These are phyloP conservation scores for Anas acuta DNA, from an alignment of 2,797 vertebrate genomes.

Conservation along the genomic window DNA sequence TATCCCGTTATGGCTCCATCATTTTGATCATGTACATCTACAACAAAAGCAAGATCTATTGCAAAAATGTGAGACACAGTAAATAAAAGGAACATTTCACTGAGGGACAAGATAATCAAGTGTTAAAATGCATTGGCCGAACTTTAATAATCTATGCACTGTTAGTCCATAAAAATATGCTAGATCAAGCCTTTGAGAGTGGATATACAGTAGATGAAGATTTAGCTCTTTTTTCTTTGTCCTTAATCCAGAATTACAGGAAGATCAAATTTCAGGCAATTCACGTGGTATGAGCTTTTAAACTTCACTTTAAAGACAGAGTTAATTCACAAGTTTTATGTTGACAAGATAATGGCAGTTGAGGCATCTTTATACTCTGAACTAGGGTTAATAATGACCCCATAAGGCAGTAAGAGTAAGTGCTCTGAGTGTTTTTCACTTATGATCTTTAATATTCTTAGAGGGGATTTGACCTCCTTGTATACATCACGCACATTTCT, in stretches of 20 bases:
- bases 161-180: neutral
- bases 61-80: neutral
- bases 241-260: neutral
- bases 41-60: neutral
- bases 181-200: neutral
- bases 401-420: neutral
- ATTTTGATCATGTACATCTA: neutral
- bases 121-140: neutral
- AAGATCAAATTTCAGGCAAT: neutral
- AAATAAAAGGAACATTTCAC: neutral
- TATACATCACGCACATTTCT: neutral
- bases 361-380: neutral
- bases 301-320: neutral
- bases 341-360: neutral
- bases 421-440: neutral
- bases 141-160: neutral
- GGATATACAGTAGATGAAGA: neutral
- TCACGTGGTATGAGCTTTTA: neutral
- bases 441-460: neutral
- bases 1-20: neutral
- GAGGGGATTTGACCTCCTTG: neutral
- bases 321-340: neutral
- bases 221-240: neutral
- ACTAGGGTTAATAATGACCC: neutral
- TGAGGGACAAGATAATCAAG: neutral